Percentiles rank a stretch among this genome's conserved stretches.
Evolutionary conservation across 2,888 invertebrate genomes (phyloP).

Genomic region (Stomorhina lunata): DNA sequence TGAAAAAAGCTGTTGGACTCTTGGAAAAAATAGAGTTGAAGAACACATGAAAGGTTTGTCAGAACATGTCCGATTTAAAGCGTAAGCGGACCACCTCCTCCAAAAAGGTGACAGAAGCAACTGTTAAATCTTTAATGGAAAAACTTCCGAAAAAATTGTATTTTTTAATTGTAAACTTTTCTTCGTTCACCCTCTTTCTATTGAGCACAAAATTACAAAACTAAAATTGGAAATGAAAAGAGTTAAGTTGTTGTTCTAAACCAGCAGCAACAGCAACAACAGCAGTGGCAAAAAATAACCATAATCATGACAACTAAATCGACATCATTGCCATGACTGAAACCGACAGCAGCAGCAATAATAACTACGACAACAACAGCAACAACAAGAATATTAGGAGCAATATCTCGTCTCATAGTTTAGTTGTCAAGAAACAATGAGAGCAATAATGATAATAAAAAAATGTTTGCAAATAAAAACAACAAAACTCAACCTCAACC

Average conservation of each 20-base stretch:
- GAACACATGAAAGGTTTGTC: no score
- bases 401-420: not conserved
- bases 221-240: not conserved
- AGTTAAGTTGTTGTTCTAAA: conserved; percentile 40
- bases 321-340: conserved; percentile 9
- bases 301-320: conserved; percentile 25
- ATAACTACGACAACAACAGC: not conserved
- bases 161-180: no score
- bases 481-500: not conserved
- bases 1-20: no score
- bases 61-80: no score
- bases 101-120: no score
- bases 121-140: no score
- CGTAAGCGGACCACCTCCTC: no score
- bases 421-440: conserved; percentile 47
- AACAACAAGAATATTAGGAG: not conserved
- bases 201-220: not conserved
- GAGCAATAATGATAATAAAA: conserved; percentile 40
- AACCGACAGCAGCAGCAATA: conserved; percentile 21
- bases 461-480: not conserved
- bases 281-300: not conserved
- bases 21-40: no score
- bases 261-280: conserved; percentile 12
- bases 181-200: no score
- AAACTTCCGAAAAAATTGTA: no score